A percentile compares a stretch with the other conserved stretches of the same genome.
phyloP scores from a whole-genome alignment of 2,113 vertebrate species.

The Blennius ocellaris region DNA sequence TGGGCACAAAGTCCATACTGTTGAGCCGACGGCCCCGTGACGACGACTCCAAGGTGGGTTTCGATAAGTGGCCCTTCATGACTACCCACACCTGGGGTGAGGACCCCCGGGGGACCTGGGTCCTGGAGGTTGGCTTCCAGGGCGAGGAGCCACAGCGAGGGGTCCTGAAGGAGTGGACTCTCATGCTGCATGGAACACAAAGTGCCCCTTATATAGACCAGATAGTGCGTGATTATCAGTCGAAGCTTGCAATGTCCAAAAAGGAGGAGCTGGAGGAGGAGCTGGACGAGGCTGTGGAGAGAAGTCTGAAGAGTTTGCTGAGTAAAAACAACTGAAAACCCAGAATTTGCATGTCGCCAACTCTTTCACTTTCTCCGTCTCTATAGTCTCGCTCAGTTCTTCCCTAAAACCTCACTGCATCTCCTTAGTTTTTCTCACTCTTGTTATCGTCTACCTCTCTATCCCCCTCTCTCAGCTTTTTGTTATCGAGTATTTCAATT shows the following conservation, averaged over 20 bases:
- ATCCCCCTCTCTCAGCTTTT: constrained; percentile 62
- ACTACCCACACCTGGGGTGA: constrained; percentile 99
- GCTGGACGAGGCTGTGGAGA: constrained; percentile 96
- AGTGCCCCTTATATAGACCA: constrained; percentile 99
- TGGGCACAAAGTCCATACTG: constrained; percentile 98
- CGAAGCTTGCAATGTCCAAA: constrained; percentile 99
- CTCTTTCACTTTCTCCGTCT: constrained; percentile 43
- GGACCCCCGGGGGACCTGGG: constrained; percentile 96
- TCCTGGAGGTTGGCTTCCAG: constrained; percentile 92
- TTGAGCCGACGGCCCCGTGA: constrained; percentile 95
- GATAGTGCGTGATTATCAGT: constrained; percentile 97
- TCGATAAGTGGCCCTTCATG: constrained; percentile 99
- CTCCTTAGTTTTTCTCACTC: constrained; percentile 38
- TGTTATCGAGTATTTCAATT: constrained; percentile 71
- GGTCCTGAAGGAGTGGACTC: constrained; percentile 95
- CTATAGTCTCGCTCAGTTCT: constrained; percentile 45
- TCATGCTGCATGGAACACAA: constrained; percentile 98
- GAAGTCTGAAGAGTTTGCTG: constrained; percentile 95
- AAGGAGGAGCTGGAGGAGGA: constrained; percentile 99
- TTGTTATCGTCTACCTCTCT: constrained; percentile 50
- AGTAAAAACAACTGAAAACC: constrained; percentile 86
- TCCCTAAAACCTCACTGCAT: constrained; percentile 49
- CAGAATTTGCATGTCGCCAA: constrained; percentile 78
- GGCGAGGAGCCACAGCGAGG: constrained; percentile 89
- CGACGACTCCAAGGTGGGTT: constrained; percentile 96